phyloP scores from a whole-genome alignment of 2,797 vertebrate genomes.

The Paedocypris micromegethes region DNA sequence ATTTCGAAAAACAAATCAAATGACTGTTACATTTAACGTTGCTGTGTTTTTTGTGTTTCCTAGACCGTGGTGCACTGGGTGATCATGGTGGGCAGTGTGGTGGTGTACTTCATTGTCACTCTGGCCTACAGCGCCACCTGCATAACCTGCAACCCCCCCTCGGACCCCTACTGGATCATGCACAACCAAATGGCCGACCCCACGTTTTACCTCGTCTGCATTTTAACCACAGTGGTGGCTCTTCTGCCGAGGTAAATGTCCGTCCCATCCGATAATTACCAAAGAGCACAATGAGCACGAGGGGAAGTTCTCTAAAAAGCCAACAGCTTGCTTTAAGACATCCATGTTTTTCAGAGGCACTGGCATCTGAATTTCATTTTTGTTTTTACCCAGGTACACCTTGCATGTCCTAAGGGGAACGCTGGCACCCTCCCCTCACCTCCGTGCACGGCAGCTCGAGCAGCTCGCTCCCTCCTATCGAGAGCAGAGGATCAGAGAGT shows the following conservation, averaged over 20 bases:
- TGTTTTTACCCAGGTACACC: conserved; percentile 71
- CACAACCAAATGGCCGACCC: conserved; percentile 81
- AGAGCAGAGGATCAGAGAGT: conserved; percentile 71
- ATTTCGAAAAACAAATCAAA: not conserved
- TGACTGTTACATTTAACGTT: not conserved
- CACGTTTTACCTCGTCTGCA: conserved; percentile 81
- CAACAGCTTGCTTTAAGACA: not conserved
- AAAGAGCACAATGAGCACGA: not conserved
- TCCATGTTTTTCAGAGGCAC: not conserved
- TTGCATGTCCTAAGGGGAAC: conserved; percentile 78
- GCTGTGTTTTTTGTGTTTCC: conserved; percentile 18
- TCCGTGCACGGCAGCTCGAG: conserved; percentile 78
- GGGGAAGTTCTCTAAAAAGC: not conserved
- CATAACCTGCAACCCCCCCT: conserved; percentile 78
- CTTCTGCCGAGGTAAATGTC: conserved; percentile 82
- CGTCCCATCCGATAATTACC: not conserved
- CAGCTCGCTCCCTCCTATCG: conserved; percentile 61
- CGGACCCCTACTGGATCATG: conserved; percentile 82
- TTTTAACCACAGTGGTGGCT: conserved; percentile 76
- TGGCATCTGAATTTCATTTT: conserved; percentile 5
- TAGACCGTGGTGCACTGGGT: conserved; percentile 80
- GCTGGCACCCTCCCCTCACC: conserved; percentile 64
- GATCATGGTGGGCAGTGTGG: conserved; percentile 76
- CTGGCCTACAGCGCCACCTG: conserved; percentile 76
- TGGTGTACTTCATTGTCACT: conserved; percentile 72